Base-by-base conservation (phyloP, 1,140 invertebrate genomes). In the Aphaenogaster floridana region DNA sequence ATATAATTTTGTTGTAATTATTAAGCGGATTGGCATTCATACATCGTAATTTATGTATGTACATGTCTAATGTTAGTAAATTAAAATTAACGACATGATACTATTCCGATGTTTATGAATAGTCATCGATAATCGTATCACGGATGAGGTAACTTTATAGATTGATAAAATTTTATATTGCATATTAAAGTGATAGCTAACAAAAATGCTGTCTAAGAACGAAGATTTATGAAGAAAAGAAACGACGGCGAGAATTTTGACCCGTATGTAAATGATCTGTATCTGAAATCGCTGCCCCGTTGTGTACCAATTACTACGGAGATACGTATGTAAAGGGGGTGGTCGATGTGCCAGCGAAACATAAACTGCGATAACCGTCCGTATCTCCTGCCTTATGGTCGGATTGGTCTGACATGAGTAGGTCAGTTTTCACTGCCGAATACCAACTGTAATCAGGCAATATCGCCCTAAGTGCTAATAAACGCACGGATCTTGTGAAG, bases 291-390 rank as follows among this genome's bases (percentile, higher is more conserved):
- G 69, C 85, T 61, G 86, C 79, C 89, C 89, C 89, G 90, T 90
- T 89, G 89, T 88, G 86, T 90, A 90, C 87, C 86, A 90, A 90
- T 90, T 90, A 90, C 79, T 77, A 71, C 89, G 80, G 74, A 88
- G 86, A 90, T 88, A 88, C 79, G 83, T 72, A 83, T 61, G 80
- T 89, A 90, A 90, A 87, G 88, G 88, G 88, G 86, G 84, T 86
- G 74, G 72, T 76, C 57, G 85, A 84, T 79, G 72, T 76, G 64
- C 48, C 74, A 81, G 63, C 86, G 88, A 68, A 86, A 87, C 81
- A 90, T 85, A 90, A 90, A 90, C 89, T 86, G 88, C 79, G 88
- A 90, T 90, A 90, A 90, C 80, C 89, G 89, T 90, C 85, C 80
- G 88, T 72, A 79, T 89, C 85, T 54, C 76, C 71, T 78, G 88